Percentiles rank a stretch among this genome's conserved stretches.
Conservation (phyloP, 2,113 vertebrate species). For the Alces alces region DNA sequence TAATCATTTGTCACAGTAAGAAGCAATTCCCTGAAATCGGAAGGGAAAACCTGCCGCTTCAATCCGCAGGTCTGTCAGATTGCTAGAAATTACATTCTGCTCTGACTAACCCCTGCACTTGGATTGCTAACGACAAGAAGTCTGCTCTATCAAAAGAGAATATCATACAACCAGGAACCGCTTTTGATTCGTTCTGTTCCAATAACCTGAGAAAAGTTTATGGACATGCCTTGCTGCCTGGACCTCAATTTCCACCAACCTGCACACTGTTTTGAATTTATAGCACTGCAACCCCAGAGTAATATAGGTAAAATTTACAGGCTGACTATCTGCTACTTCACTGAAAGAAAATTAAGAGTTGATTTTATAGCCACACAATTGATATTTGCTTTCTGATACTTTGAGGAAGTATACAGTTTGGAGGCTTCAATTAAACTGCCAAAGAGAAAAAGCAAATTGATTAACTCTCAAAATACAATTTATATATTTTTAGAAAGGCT, state of each 20-base stretch:
- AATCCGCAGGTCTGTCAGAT: constrained; percentile 93
- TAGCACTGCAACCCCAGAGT: constrained; percentile 68
- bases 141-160: constrained; percentile 88
- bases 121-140: constrained; percentile 88
- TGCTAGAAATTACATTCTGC: constrained; percentile 95
- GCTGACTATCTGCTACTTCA: constrained; percentile 80
- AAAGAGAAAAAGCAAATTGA: constrained; percentile 71
- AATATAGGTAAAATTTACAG: constrained; percentile 85
- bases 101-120: constrained; percentile 88
- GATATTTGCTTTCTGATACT: constrained; percentile 79
- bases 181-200: constrained; percentile 88
- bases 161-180: constrained; percentile 85
- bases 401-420: constrained; percentile 68
- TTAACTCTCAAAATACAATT: constrained; percentile 83
- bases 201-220: constrained; percentile 88
- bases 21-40: constrained; percentile 98
- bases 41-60: constrained; percentile 92
- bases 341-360: constrained; percentile 83
- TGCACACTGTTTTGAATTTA: constrained; percentile 83
- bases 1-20: constrained; percentile 98
- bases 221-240: constrained; percentile 83
- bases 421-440: constrained; percentile 80
- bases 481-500: constrained; percentile 81
- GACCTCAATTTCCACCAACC: constrained; percentile 85
- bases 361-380: constrained; percentile 75